Evolutionary conservation across 2,797 vertebrate species (phyloP).

Genomic region (Mus caroli): DNA sequence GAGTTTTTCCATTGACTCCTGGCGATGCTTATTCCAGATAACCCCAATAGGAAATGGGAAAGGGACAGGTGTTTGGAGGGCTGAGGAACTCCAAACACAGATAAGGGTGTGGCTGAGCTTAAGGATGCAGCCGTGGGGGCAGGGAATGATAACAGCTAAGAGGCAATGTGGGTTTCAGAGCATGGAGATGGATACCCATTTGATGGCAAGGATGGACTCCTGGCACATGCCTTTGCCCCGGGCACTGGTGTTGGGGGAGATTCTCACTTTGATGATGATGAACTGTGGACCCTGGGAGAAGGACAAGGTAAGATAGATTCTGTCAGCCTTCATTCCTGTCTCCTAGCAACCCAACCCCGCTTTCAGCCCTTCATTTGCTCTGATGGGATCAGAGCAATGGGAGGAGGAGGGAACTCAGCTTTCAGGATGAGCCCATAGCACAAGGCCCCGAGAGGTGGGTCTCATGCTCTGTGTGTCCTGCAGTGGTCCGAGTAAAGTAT

Average conservation of each 20-base stretch:
- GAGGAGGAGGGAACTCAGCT: neutral
- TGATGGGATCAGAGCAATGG: neutral
- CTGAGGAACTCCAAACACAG: no score
- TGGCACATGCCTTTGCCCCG: constrained; percentile 98
- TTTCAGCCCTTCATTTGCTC: neutral
- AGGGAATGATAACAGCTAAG: neutral
- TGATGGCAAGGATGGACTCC: constrained; percentile 98
- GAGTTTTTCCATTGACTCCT: neutral
- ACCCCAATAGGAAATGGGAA: neutral
- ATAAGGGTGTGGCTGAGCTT: neutral
- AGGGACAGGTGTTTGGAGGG: neutral
- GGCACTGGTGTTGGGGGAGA: constrained; percentile 98
- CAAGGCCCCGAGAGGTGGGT: neutral
- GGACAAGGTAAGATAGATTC: constrained; percentile 93
- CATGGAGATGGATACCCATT: constrained; percentile 99
- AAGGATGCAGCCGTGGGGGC: neutral
- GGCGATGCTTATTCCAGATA: no score
- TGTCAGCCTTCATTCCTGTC: neutral
- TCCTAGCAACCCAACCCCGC: neutral
- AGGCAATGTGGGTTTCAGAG: constrained; percentile 89
- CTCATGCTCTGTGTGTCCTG: neutral
- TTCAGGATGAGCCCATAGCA: neutral
- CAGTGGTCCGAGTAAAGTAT: constrained; percentile 98
- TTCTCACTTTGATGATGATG: constrained; percentile 99
- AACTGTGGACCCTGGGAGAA: constrained; percentile 98